phyloP scores from a whole-genome alignment of 2,888 invertebrate species.

The Leptinotarsa peninsularis region DNA sequence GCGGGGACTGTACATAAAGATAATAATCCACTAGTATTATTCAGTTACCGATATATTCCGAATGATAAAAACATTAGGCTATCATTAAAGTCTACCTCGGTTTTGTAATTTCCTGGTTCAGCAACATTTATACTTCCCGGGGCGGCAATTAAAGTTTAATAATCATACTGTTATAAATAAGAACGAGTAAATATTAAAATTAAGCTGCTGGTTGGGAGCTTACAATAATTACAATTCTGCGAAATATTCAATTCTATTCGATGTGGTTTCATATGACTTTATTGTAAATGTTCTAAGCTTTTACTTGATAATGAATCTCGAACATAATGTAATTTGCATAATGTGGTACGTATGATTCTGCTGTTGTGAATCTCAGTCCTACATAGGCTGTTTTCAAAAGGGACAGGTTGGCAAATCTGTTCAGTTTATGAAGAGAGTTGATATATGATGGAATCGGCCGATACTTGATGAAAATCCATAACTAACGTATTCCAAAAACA shows the following conservation, averaged over 20 bases:
- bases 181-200: constrained; percentile 2
- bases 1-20: too few species aligned
- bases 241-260: background rate
- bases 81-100: background rate
- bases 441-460: too few species aligned
- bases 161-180: constrained; percentile 11
- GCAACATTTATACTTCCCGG: background rate
- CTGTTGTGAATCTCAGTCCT: too few species aligned
- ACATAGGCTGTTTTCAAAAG: too few species aligned
- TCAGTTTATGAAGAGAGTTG: too few species aligned
- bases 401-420: too few species aligned
- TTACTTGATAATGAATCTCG: background rate
- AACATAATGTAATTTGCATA: background rate
- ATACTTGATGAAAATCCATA: too few species aligned
- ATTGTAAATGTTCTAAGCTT: background rate
- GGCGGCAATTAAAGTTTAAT: constrained; percentile 9
- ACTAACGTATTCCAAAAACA: too few species aligned
- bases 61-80: background rate
- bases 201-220: constrained; percentile 7
- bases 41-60: background rate
- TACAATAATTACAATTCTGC: constrained; percentile 1
- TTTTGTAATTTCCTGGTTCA: constrained; percentile 9
- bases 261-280: background rate
- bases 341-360: background rate
- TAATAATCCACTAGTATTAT: too few species aligned